A percentile compares a stretch with the other conserved stretches of the same genome.
Evolutionary conservation across 2,797 vertebrate genomes (phyloP).

Genomic region (Gobionotothen gibberifrons): DNA sequence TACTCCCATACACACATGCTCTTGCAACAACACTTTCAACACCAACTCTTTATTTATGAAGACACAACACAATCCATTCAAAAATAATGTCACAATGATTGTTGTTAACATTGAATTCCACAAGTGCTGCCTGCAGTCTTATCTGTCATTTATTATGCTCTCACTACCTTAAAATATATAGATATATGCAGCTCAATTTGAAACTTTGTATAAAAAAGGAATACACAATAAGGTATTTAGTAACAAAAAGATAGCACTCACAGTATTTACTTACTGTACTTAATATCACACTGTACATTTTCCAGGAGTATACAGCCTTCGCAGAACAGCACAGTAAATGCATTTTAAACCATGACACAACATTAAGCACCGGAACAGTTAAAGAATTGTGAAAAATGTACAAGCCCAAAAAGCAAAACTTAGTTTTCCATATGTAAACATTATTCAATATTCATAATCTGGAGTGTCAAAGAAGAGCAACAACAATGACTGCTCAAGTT

Average conservation of each 20-base stretch:
- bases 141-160: constrained; percentile 66
- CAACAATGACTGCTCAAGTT: neutral
- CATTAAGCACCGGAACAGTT: constrained; percentile 52
- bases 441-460: constrained; percentile 34
- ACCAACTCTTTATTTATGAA: constrained; percentile 81
- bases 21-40: constrained; percentile 47
- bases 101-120: constrained; percentile 69
- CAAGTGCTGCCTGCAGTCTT: constrained; percentile 87
- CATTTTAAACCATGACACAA: constrained; percentile 60
- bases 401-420: constrained; percentile 48
- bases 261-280: constrained; percentile 77
- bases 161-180: constrained; percentile 58
- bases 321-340: constrained; percentile 47
- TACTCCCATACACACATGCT: neutral
- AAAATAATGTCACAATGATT: constrained; percentile 69
- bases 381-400: constrained; percentile 71
- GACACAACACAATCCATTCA: constrained; percentile 66
- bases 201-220: constrained; percentile 73
- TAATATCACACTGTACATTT: constrained; percentile 78
- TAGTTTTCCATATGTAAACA: constrained; percentile 66
- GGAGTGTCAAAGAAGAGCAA: constrained; percentile 24
- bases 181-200: constrained; percentile 63
- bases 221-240: constrained; percentile 70
- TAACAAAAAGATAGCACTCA: constrained; percentile 82
- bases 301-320: constrained; percentile 59